A percentile compares a stretch with the other conserved stretches of the same genome.
These are phyloP conservation scores for Iphiclides podalirius DNA, from an alignment of 2,888 invertebrate genomes.

Conservation along the genomic window DNA sequence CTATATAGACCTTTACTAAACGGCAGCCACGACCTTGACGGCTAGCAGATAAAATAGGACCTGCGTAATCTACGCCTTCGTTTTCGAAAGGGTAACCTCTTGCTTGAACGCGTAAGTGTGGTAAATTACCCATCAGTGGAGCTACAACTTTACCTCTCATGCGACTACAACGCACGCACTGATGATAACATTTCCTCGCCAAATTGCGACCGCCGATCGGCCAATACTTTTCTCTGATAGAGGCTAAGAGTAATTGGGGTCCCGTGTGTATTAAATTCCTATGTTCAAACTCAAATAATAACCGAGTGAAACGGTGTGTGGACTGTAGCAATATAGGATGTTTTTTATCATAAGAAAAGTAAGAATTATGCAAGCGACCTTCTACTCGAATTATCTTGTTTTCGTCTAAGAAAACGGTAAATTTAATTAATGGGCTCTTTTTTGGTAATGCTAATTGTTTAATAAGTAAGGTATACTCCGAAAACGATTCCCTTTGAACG, in stretches of 20 bases:
- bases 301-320: conserved; percentile 27
- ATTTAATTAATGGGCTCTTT: conserved; percentile 21
- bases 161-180: no score
- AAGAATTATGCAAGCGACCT: conserved; percentile 32
- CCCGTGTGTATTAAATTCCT: conserved; percentile 34
- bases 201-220: no score
- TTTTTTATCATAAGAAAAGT: conserved; percentile 32
- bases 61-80: conserved; percentile 11
- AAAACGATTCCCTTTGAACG: not conserved
- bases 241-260: conserved; percentile 31
- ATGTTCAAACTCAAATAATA: conserved; percentile 24
- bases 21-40: not conserved
- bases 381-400: conserved; percentile 28
- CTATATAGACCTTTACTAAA: conserved; percentile 28
- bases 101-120: no score
- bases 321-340: no score
- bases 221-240: no score
- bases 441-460: conserved; percentile 6
- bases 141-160: no score
- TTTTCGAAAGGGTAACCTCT: no score
- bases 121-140: conserved; percentile 31
- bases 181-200: no score
- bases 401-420: conserved; percentile 23
- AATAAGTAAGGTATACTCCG: not conserved
- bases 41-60: not conserved